Evolutionary conservation across 2,888 invertebrate genomes (phyloP).

Genomic region (Pedicia rivosa): DNA sequence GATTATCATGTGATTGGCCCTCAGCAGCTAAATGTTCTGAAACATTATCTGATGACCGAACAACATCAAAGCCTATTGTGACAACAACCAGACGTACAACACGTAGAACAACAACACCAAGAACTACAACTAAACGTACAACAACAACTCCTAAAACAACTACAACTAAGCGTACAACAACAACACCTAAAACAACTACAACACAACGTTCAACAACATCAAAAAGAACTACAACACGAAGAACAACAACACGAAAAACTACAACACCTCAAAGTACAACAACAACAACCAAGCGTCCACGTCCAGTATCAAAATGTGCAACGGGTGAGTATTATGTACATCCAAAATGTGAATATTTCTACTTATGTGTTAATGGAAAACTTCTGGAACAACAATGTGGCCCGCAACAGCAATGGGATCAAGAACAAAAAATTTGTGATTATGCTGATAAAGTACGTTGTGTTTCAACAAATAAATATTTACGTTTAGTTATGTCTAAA

Average conservation of each 20-base stretch:
- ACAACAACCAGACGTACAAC: conserved; percentile 19
- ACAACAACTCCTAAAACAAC: conserved; percentile 18
- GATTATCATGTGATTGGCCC: conserved; percentile 69
- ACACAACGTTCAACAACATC: conserved; percentile 15
- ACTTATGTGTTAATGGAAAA: conserved; percentile 61
- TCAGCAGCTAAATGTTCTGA: conserved; percentile 47
- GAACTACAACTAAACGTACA: conserved; percentile 15
- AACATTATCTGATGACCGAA: not conserved
- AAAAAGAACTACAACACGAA: conserved; percentile 16
- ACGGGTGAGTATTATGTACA: conserved; percentile 62
- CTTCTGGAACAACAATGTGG: conserved; percentile 56
- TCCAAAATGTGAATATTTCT: conserved; percentile 55
- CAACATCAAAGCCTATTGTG: conserved; percentile 12
- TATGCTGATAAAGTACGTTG: conserved; percentile 55
- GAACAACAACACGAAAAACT: conserved; percentile 12
- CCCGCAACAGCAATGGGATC: conserved; percentile 58
- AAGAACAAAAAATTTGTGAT: conserved; percentile 51
- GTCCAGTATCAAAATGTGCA: conserved; percentile 35
- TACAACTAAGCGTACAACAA: conserved; percentile 12
- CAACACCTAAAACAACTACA: conserved; percentile 23
- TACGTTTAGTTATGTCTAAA: conserved; percentile 19
- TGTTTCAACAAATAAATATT: conserved; percentile 20
- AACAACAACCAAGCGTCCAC: conserved; percentile 21
- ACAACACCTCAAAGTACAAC: conserved; percentile 25
- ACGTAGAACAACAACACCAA: conserved; percentile 22